These are phyloP conservation scores for Chionodraco myersi DNA, from an alignment of 2,113 vertebrate genomes.

Conservation along the genomic window DNA sequence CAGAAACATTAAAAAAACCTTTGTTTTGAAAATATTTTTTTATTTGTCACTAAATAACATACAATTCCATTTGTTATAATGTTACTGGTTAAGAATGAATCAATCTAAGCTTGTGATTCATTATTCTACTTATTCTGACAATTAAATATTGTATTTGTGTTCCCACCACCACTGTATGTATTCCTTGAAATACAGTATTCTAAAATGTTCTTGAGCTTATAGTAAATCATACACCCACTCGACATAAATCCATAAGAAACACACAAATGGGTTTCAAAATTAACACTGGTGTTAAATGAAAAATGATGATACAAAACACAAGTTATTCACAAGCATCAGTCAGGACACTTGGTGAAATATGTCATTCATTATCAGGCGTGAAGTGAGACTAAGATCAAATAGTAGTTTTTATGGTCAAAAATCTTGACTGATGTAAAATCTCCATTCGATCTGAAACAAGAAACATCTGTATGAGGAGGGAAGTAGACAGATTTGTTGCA, in stretches of 20 bases:
- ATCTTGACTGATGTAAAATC: slow-evolving; percentile 47
- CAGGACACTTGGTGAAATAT: slow-evolving; percentile 23
- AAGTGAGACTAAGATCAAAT: slow-evolving; percentile 38
- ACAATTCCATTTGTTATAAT: too few relatives aligned
- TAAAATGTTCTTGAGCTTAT: too few relatives aligned
- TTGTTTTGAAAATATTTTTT: too few relatives aligned
- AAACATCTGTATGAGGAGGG: slow-evolving; percentile 62
- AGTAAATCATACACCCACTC: too few relatives aligned
- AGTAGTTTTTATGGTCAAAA: slow-evolving; percentile 42
- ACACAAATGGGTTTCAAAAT: not conserved
- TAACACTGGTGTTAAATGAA: slow-evolving; percentile 20
- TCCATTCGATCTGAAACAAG: slow-evolving; percentile 45
- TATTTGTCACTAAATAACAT: too few relatives aligned
- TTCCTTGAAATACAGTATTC: too few relatives aligned
- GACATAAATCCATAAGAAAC: not conserved
- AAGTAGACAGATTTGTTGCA: slow-evolving; percentile 51
- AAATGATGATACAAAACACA: slow-evolving; percentile 6
- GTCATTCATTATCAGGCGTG: slow-evolving; percentile 33
- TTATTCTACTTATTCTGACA: too few relatives aligned
- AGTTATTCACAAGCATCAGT: slow-evolving; percentile 15
- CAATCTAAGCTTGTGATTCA: too few relatives aligned
- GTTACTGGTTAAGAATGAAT: too few relatives aligned
- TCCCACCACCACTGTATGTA: too few relatives aligned
- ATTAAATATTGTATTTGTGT: too few relatives aligned
- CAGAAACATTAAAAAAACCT: too few relatives aligned